phyloP scores from a whole-genome alignment of 2,888 invertebrate species.

The Diogma glabrata region DNA sequence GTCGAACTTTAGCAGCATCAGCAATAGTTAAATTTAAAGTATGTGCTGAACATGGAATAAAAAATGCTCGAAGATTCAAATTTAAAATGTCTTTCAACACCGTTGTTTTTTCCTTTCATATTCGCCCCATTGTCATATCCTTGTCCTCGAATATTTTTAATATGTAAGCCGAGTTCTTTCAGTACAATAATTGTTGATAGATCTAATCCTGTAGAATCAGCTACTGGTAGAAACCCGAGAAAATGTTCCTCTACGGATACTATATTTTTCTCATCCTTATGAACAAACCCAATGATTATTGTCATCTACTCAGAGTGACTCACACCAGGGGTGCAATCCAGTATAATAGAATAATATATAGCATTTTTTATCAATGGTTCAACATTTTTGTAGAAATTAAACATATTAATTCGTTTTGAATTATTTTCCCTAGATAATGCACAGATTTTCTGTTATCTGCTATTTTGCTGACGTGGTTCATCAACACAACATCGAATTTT shows the following conservation, averaged over 20 bases:
- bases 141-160: no score
- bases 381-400: no score
- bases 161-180: no score
- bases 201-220: neutral
- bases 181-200: no score
- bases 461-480: neutral
- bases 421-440: neutral
- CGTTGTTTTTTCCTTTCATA: no score
- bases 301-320: neutral
- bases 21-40: neutral
- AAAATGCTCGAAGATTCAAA: neutral
- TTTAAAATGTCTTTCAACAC: neutral
- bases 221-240: neutral
- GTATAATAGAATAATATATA: neutral
- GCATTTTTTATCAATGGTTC: neutral
- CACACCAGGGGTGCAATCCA: neutral
- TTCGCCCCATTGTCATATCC: no score
- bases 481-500: neutral
- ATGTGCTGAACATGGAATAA: slow-evolving; percentile 1
- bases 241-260: neutral
- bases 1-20: neutral
- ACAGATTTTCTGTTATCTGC: neutral
- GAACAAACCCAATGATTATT: neutral
- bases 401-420: no score
- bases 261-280: neutral